Base-by-base conservation (phyloP, 2,113 vertebrate genomes). In the Calonectris borealis region DNA sequence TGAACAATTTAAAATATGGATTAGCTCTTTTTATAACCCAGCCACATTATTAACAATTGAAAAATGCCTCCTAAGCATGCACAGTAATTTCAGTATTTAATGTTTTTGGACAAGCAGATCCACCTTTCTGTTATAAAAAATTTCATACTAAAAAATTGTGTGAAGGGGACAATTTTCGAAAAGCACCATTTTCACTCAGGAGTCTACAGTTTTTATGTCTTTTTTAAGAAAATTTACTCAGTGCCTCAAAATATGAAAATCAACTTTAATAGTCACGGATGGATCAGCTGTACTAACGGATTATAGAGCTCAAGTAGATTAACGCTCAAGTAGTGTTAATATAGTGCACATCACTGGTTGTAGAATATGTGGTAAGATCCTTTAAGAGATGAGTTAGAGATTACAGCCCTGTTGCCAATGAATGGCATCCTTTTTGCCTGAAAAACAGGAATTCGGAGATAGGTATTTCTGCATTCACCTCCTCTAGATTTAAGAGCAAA, bases 21-120 rank as follows among this genome's bases (percentile, higher is more conserved):
- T 92, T 93, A 81, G 73, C 36, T 83, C 34, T 62, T 97, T 92
- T 94, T 82, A 66, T 90, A 92, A 89, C 66, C 26, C 51, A 84
- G 42, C 25, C 13, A 27, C 76, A 78, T 76, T 89, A 79, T 93
- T 94, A 94, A 70, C 86, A 90, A 71, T 51, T 81, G 62, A 87
- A 93, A 91, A 92, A 79, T 62, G 12, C 83, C 49, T 90, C 44
- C 25, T 93, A 76, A 81, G 55, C 40, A 62, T 76, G 54, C 49
- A 70, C 44, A 70, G 58, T 90, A 72, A 87, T 92, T 79, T 92
- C 36, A 51, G 27, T 88, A 60, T 80, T 80, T 93, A 36, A 27
- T 83, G n/a, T 1, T 83, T 95, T 82, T 82, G 66, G 76, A 62
- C 61, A 79, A 86, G 48, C 16, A 82, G 42, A 46, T 80, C 42